Evolutionary conservation across 2,797 vertebrate species (phyloP).

Genomic region (Malacoraja senta): DNA sequence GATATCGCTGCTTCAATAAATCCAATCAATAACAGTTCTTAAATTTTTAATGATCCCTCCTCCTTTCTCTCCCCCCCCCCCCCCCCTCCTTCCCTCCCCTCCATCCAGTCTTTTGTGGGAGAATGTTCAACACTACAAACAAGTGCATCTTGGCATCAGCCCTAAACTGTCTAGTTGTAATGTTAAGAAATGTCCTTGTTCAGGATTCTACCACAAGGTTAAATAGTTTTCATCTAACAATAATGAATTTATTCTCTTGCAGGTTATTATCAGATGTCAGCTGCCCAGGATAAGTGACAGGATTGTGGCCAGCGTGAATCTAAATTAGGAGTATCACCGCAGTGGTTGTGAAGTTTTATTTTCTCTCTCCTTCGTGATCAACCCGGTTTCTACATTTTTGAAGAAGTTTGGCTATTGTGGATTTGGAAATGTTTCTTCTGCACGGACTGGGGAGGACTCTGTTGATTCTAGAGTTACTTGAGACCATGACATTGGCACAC

Average conservation of each 20-base stretch:
- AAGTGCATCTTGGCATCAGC: neutral
- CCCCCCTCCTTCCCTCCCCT: no score
- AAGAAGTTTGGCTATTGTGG: neutral
- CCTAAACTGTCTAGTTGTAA: neutral
- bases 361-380: neutral
- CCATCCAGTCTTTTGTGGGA: neutral
- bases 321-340: neutral
- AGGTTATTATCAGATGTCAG: slow-evolving; percentile 13
- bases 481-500: slow-evolving; percentile 53
- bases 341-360: neutral
- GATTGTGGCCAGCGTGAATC: neutral
- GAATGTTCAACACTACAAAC: neutral
- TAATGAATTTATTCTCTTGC: slow-evolving; percentile 11
- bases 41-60: neutral
- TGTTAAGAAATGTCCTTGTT: neutral
- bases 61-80: no score
- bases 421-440: slow-evolving; percentile 42
- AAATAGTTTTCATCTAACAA: neutral
- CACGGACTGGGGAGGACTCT: slow-evolving; percentile 68
- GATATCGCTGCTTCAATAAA: neutral
- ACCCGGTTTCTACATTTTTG: neutral
- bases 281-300: neutral
- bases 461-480: slow-evolving; percentile 62
- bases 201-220: neutral
- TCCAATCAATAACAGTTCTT: neutral